Base-by-base conservation (phyloP, 2,797 vertebrate species). In the Premnoplex brunnescens region DNA sequence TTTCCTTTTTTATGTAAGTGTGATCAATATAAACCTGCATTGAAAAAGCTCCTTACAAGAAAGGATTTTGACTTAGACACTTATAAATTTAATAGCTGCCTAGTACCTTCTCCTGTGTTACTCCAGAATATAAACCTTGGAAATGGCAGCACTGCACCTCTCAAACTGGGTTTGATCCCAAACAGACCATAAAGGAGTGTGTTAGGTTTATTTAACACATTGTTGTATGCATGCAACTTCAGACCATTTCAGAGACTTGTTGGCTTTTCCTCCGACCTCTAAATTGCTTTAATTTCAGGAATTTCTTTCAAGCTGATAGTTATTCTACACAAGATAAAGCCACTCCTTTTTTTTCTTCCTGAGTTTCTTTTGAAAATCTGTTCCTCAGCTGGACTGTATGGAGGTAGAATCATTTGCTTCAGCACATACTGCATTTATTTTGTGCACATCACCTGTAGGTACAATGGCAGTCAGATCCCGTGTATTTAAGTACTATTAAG, bases 21-120 rank as follows among this genome's bases (percentile, higher is more conserved):
- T 88, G 49, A 95, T 77, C 52, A 20, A 72, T 84, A 37, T 85
- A 91, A 94, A 89, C 67, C 78, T 41, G 83, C 51, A 85, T 89
- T 94, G 10, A 84, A 94, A 93, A 71, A n/a, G 21, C 18, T 84
- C 55, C 75, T 82, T 91, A 71, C 68, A 83, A 72, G 69, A 91
- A 93, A 86, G 67, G 48, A 85, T 55, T 46, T 74, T 94, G 82
- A 81, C 51, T 81, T 74, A 94, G 52, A 85, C 71, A 32, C n/a
- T 85, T 93, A 85, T 6, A 87, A 94, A 92, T 87, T 82, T 84
- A 96, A 79, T 64, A 85, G 44, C 48, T 90, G 58, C 34, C 43
- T 68, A 23, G 23, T 59, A 55, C 36, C 37, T 71, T 76, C 67
- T 82, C 41, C 43, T 82, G 77, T 63, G 2, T 89, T 67, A 30